Evolutionary conservation across 2,797 vertebrate genomes (phyloP), one percentile per base, ranked within the genome.

Genomic region (Labeo calbasu): DNA sequence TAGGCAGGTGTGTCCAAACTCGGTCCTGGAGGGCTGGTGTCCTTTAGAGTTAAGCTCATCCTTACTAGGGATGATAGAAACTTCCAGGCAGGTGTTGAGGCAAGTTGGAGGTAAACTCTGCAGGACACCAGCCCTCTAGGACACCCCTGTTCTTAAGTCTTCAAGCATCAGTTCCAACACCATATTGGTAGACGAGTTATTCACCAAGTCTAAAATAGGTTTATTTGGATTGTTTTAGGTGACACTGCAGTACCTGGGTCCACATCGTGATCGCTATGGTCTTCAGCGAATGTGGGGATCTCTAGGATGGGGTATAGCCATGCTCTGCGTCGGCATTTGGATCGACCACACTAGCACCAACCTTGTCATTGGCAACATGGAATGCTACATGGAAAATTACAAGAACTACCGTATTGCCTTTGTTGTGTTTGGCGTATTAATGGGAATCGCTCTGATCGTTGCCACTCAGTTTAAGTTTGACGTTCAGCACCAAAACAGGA

Each of bases 261-360:
- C 94, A 2, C 96, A 98, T 79, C 91, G 98, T 0, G 97, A 99
- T 91, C 96, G 96, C 4, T 99, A 99, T 1, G 98, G 98, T 28
- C 88, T 99, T 85, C 98, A 99, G 92, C 93, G 98, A n/a, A 99
- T 99, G 98, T 99, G 98, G 98, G 98, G 98, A 0, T 99, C 98
- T 0, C 94, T 99, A 90, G 98, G 98, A 86, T 99, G 98, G 97
- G 98, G 98, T 0, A 82, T 99, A 86, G 96, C 97, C 79, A 99
- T 99, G 98, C 95, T 99, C 57, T 95, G 95, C 0, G 97, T 99
- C 80, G 97, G 98, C 66, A 98, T 99, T 75, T 97, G 97, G 88
- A 99, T 99, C 4, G 98, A 99, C 91, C 96, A 98, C 85, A 98
- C 97, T 0, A 95, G 94, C 84, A 82, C 94, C 1, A 87, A 79